A percentile compares a stretch with the other conserved stretches of the same genome.
phyloP scores from a whole-genome alignment of 2,888 invertebrate species.

The Pyralis farinalis region DNA sequence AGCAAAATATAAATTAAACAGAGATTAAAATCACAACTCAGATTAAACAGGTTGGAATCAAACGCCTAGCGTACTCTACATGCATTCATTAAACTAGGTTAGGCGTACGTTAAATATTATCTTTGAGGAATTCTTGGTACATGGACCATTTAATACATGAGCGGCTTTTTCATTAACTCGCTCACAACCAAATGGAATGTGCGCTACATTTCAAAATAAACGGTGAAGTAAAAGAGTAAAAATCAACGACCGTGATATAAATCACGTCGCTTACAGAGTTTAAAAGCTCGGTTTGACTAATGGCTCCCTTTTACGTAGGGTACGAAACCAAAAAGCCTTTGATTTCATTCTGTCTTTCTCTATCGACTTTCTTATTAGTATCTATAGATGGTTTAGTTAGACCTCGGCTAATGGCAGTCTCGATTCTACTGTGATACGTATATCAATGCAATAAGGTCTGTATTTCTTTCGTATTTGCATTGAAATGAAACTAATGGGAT shows the following conservation, averaged over 20 bases:
- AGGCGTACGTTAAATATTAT: background rate
- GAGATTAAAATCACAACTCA: too few species aligned
- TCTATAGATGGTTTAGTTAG: background rate
- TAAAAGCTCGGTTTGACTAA: constrained; percentile 56
- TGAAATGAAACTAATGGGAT: too few species aligned
- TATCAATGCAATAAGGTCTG: too few species aligned
- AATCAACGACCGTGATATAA: constrained; percentile 47
- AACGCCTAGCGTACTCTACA: too few species aligned
- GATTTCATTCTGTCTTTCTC: background rate
- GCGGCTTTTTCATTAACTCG: constrained; percentile 45
- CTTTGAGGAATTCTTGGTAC: background rate
- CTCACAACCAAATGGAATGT: constrained; percentile 48
- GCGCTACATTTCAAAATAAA: constrained; percentile 53
- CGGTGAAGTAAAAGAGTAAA: constrained; percentile 39
- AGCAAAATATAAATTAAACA: too few species aligned
- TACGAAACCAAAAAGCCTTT: constrained; percentile 24
- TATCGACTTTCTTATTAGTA: background rate
- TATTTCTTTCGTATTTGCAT: too few species aligned
- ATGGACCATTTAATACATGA: constrained; percentile 31
- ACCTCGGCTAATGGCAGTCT: background rate
- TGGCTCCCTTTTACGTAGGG: constrained; percentile 40
- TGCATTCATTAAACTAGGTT: too few species aligned
- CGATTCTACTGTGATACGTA: too few species aligned
- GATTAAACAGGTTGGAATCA: too few species aligned
- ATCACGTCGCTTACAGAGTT: constrained; percentile 59